Percentiles rank a stretch among this genome's conserved stretches.
phyloP scores from a whole-genome alignment of 2,797 vertebrate genomes.

The Pseudocheirus occidentalis region DNA sequence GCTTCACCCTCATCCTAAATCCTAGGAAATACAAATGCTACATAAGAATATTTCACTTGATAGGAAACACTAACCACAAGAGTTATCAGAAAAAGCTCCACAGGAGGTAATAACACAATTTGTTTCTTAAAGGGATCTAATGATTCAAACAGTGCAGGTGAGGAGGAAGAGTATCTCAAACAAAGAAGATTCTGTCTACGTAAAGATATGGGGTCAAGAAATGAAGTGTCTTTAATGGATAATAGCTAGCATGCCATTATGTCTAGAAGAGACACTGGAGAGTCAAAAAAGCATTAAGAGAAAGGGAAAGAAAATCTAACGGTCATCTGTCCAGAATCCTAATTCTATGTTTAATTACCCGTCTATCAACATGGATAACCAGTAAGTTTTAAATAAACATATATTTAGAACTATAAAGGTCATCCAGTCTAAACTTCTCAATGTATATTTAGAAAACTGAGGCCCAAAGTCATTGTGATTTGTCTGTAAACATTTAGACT shows the following conservation, averaged over 20 bases:
- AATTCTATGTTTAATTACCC: too few relatives aligned
- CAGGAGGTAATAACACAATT: not conserved
- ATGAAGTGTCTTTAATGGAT: not conserved
- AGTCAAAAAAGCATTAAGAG: not conserved
- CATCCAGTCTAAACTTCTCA: not conserved
- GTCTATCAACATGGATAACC: not conserved
- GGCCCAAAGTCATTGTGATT: too few relatives aligned
- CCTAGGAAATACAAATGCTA: not conserved
- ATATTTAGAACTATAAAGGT: not conserved
- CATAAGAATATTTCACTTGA: not conserved
- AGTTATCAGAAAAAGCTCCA: not conserved
- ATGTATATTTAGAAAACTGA: not conserved
- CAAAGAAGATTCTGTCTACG: not conserved
- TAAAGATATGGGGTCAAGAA: not conserved
- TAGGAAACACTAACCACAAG: not conserved
- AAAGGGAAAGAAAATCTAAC: not conserved
- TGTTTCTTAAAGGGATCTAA: not conserved
- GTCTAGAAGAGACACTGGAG: not conserved
- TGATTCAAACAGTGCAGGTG: not conserved
- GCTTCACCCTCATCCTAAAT: not conserved
- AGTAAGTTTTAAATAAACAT: not conserved
- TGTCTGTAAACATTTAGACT: too few relatives aligned
- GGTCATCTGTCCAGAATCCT: not conserved
- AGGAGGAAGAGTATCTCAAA: not conserved
- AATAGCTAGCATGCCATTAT: not conserved